Evolutionary conservation across 2,888 invertebrate species (phyloP).

Genomic region (Aproaerema taeniolella): DNA sequence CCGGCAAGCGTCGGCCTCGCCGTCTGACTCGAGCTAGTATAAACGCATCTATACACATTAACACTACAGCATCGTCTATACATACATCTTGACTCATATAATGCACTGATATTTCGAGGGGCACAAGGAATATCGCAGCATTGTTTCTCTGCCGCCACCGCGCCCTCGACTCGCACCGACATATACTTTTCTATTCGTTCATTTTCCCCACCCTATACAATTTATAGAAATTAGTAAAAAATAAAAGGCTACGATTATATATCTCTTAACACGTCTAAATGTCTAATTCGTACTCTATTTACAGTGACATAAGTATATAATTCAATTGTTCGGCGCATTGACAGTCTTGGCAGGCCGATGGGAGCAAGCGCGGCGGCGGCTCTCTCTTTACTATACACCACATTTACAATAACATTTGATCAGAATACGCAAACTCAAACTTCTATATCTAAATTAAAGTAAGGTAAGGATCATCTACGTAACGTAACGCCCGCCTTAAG

Average conservation of each 20-base stretch:
- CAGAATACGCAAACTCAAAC: constrained; percentile 70
- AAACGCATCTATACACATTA: constrained; percentile 69
- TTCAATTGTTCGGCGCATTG: constrained; percentile 66
- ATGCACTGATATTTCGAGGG: constrained; percentile 73
- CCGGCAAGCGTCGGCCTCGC: constrained; percentile 53
- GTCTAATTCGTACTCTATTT: constrained; percentile 72
- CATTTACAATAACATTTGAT: constrained; percentile 74
- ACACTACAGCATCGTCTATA: constrained; percentile 66
- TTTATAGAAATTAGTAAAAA: constrained; percentile 52
- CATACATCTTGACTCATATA: constrained; percentile 68
- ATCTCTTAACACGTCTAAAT: constrained; percentile 62
- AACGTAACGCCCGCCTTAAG: constrained; percentile 71
- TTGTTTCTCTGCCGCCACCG: constrained; percentile 51
- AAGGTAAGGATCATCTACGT: constrained; percentile 58
- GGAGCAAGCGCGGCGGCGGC: constrained; percentile 46
- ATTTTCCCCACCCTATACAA: constrained; percentile 41
- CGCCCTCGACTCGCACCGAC: constrained; percentile 33
- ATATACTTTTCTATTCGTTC: constrained; percentile 26
- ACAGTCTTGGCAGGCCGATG: constrained; percentile 48
- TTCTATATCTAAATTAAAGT: constrained; percentile 65
- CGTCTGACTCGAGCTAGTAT: constrained; percentile 67
- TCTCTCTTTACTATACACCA: constrained; percentile 60
- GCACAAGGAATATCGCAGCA: constrained; percentile 75
- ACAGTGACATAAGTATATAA: constrained; percentile 65
- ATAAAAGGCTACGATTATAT: constrained; percentile 66